These are phyloP conservation scores for Copsychus sechellarum DNA, from an alignment of 2,113 vertebrate species.

Conservation along the genomic window DNA sequence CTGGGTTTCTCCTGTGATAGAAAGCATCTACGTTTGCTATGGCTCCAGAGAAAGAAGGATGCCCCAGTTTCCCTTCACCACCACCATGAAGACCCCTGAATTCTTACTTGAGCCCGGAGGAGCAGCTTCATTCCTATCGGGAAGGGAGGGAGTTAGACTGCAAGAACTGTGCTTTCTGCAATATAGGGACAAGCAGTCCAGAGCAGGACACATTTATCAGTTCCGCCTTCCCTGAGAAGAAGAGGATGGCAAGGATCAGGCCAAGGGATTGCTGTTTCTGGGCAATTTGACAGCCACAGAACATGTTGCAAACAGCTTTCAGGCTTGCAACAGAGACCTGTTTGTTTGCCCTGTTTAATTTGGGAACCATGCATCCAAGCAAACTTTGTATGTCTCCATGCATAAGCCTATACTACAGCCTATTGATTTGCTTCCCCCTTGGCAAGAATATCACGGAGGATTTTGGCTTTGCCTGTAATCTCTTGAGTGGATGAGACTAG, in stretches of 20 bases:
- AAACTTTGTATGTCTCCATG: constrained; percentile 31
- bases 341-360: constrained; percentile 61
- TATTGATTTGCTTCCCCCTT: constrained; percentile 51
- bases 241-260: background rate
- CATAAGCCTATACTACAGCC: constrained; percentile 26
- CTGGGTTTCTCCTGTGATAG: background rate
- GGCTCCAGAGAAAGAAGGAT: background rate
- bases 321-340: constrained; percentile 47
- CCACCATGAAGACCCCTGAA: background rate
- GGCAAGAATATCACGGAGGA: constrained; percentile 16
- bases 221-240: background rate
- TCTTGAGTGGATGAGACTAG: constrained; percentile 28
- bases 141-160: background rate
- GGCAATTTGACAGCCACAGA: constrained; percentile 19
- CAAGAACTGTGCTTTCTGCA: background rate
- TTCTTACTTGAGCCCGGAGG: background rate
- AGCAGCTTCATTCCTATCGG: background rate
- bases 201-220: background rate
- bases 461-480: constrained; percentile 56
- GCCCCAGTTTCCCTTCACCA: background rate
- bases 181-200: background rate
- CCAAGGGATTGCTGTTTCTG: background rate
- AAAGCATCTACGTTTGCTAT: background rate
- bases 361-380: constrained; percentile 46
- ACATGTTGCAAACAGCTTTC: constrained; percentile 26